Evolutionary conservation across 2,797 vertebrate species (phyloP), one percentile per base, ranked within the genome.

Genomic region (Delichon dasypus): DNA sequence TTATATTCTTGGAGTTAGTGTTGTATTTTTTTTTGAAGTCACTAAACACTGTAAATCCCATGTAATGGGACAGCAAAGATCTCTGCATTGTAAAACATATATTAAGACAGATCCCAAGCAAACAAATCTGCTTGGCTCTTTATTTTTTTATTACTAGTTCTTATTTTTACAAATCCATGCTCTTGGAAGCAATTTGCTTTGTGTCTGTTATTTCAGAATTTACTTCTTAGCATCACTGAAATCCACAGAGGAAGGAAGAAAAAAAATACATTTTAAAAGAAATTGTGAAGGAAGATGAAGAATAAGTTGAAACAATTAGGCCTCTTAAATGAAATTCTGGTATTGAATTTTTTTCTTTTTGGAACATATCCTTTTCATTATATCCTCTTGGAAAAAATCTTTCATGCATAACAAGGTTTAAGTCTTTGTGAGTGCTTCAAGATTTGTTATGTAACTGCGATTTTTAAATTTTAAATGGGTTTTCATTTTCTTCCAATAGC

Each of bases 261-360:
- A 83, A 88, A 85, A 88, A 84, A 60, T 68, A 9, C 25, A 51
- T 87, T 93, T 85, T 77, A 70, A 82, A 93, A 85, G n/a, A 38
- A 87, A 68, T 75, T 57, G 3, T 78, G 65, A 89, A 76, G 68
- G 57, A 96, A 90, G n/a, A 70, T 40, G 22, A 84, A 92, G 17
- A 92, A 78, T 66, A 87, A 62, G 12, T 90, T 93, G 83, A 94
- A 97, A 94, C 16, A 89, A 91, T 94, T 85, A 82, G 88, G 23
- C 53, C 55, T 91, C 44, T 89, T 85, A 80, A 72, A 83, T 54
- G 68, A 90, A 50, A 50, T 78, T 81, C 67, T 88, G 50, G 15
- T 90, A 67, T 60, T 76, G 54, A 70, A 74, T 58, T 48, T 61
- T 82, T 90, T 90, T 22, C 2, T 23, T 68, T 67, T 81, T 57